Conservation (phyloP, 2,888 invertebrate genomes). For the Tinea trinotella region DNA sequence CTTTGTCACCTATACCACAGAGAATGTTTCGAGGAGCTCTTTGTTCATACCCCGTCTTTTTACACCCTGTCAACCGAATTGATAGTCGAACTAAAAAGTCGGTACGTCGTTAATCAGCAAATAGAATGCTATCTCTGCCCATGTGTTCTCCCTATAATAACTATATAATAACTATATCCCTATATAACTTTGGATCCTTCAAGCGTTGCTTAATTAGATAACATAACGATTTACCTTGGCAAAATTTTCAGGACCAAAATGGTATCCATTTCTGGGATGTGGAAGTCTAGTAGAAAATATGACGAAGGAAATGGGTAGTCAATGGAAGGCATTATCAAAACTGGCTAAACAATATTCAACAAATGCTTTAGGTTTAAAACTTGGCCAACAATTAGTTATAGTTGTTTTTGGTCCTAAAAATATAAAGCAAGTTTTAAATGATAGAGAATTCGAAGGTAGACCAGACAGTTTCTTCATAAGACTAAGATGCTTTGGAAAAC, state of each 20-base stretch:
- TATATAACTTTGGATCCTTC: too few species aligned
- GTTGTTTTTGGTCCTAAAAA: constrained; percentile 75
- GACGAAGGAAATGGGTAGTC: constrained; percentile 43
- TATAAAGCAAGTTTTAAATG: constrained; percentile 72
- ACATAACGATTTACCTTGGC: too few species aligned
- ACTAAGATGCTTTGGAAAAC: constrained; percentile 76
- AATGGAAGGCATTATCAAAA: constrained; percentile 74
- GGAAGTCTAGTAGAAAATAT: constrained; percentile 36
- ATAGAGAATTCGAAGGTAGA: constrained; percentile 78
- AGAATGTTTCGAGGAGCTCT: too few species aligned
- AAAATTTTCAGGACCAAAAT: constrained; percentile 51
- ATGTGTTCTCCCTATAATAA: too few species aligned
- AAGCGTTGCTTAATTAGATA: too few species aligned
- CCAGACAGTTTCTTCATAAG: constrained; percentile 80
- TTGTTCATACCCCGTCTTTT: too few species aligned
- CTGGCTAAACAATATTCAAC: constrained; percentile 73
- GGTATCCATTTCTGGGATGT: constrained; percentile 55
- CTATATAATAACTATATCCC: too few species aligned
- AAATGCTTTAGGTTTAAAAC: constrained; percentile 75
- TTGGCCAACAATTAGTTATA: constrained; percentile 75
- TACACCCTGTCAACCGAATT: too few species aligned
- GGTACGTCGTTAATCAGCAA: too few species aligned
- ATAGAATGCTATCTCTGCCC: too few species aligned
- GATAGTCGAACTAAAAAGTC: too few species aligned
- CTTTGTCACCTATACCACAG: too few species aligned